Evolutionary conservation across 2,797 vertebrate genomes (phyloP).

Genomic region (Apogon talboti): DNA sequence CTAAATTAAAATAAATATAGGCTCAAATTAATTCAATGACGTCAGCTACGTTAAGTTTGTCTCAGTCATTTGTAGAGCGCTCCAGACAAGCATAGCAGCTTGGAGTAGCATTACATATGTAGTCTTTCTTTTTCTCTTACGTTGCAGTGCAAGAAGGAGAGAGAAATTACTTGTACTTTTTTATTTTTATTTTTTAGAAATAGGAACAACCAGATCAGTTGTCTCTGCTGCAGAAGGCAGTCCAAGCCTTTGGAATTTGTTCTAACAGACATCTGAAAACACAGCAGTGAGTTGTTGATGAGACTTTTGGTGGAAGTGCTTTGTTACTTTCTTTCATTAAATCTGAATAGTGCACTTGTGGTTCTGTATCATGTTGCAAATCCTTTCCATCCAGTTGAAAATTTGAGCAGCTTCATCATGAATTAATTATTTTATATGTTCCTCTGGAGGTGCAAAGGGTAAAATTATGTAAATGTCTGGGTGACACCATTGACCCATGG

Average conservation of each 20-base stretch:
- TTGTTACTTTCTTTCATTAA: conserved; percentile 3
- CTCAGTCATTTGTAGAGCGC: conserved; percentile 4
- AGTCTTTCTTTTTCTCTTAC: conserved; percentile 5
- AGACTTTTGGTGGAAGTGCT: conserved; percentile 8
- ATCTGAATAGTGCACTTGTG: conserved; percentile 3
- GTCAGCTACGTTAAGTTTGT: not conserved
- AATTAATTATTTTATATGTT: too few relatives aligned
- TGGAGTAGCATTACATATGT: conserved; percentile 10
- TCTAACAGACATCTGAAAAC: conserved; percentile 14
- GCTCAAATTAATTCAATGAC: conserved; percentile 17
- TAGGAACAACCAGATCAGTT: conserved; percentile 25
- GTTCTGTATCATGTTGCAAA: conserved; percentile 2
- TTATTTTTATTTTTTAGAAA: conserved; percentile 14
- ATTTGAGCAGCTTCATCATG: conserved; percentile 7
- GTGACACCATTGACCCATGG: too few relatives aligned
- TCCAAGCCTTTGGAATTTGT: conserved; percentile 13
- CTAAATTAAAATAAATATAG: not conserved
- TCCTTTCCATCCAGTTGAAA: not conserved
- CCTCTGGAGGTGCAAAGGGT: too few relatives aligned
- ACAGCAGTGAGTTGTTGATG: conserved; percentile 4
- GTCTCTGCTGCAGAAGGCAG: conserved; percentile 16
- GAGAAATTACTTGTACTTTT: conserved; percentile 29
- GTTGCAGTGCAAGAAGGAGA: conserved; percentile 29
- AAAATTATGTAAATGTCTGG: too few relatives aligned
- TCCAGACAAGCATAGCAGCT: conserved; percentile 10